phyloP scores from a whole-genome alignment of 1,140 invertebrate species.

The Cydia pomonella region DNA sequence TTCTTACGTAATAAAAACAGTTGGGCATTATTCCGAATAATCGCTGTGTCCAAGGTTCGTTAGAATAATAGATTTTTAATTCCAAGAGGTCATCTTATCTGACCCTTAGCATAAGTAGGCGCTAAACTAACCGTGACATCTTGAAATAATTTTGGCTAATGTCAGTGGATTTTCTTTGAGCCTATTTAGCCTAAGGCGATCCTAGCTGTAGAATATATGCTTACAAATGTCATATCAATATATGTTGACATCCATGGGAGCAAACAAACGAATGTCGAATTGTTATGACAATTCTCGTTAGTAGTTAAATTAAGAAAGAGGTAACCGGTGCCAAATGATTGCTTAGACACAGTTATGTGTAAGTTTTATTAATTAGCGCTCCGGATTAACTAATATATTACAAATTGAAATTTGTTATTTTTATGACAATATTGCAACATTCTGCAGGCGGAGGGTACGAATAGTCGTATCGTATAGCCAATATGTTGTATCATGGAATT shows the following conservation, averaged over 20 bases:
- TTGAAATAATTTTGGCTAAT: slow-evolving; percentile 28
- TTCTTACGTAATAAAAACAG: slow-evolving; percentile 25
- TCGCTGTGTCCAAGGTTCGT: slow-evolving; percentile 32
- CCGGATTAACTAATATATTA: slow-evolving; percentile 18
- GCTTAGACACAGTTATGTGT: slow-evolving; percentile 18
- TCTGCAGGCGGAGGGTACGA: slow-evolving; percentile 1
- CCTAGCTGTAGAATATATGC: neutral
- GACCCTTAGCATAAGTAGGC: slow-evolving; percentile 35
- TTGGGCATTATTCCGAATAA: slow-evolving; percentile 31
- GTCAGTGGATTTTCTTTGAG: slow-evolving; percentile 21
- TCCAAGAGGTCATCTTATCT: slow-evolving; percentile 36
- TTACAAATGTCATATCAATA: neutral
- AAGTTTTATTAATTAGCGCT: slow-evolving; percentile 33
- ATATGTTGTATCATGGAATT: slow-evolving; percentile 32
- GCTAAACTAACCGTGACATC: slow-evolving; percentile 23
- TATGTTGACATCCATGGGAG: neutral
- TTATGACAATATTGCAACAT: slow-evolving; percentile 30
- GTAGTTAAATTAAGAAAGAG: neutral
- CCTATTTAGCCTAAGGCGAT: slow-evolving; percentile 21
- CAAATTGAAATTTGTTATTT: slow-evolving; percentile 32
- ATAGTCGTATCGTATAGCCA: too few relatives aligned
- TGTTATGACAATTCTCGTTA: neutral
- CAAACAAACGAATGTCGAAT: neutral
- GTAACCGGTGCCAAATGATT: neutral
- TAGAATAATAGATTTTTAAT: slow-evolving; percentile 42